Evolutionary conservation across 2,888 invertebrate genomes (phyloP), one percentile per base, ranked within the genome.

Genomic region (Fragum whitleyi): DNA sequence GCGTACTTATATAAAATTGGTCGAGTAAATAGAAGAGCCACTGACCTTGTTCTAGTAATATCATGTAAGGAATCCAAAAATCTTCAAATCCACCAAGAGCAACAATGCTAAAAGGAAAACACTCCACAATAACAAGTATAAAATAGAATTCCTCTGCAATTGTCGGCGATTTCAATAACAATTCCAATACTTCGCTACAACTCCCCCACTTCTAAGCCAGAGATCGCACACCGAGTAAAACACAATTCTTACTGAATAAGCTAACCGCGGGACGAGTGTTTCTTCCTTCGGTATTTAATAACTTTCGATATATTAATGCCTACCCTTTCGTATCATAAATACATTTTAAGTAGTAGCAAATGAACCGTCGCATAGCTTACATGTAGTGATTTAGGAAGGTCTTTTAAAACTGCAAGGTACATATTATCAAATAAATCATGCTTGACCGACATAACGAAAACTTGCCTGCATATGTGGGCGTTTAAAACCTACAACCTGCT

Each of bases 51-150:
- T 47, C 2, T 9, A 47, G n/a, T 47, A 14, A 14, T 3, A 3
- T 19, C 14, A 47, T 3, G 19, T 19, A n/a, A n/a, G n/a, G n/a
- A 19, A 47, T 47, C 47, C 47, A 47, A 14, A 47, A 47, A 47
- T 47, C 47, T 47, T 47, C 7, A 47, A 47, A 47, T 19, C n/a
- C 14, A 19, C 16, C 47, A 47, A 47, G 47, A 47, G 47, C 47
- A 47, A 47, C 47, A 47, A 47, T 47, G 47, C 19, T 47, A 19
- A 47, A 47, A 47, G 16, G 19, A 16, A 47, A 47, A 47, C 47
- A 47, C 47, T 47, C 47, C 47, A 47, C 47, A 47, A 47, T 47
- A 47, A 47, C 47, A 47, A 47, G 47, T 47, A 47, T 47, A 47
- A n/a, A 47, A 47, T 19, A 47, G 47, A 47, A 47, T 19, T 47